These are phyloP conservation scores for Frankliniella fusca DNA, from an alignment of 2,888 invertebrate genomes.

Conservation along the genomic window DNA sequence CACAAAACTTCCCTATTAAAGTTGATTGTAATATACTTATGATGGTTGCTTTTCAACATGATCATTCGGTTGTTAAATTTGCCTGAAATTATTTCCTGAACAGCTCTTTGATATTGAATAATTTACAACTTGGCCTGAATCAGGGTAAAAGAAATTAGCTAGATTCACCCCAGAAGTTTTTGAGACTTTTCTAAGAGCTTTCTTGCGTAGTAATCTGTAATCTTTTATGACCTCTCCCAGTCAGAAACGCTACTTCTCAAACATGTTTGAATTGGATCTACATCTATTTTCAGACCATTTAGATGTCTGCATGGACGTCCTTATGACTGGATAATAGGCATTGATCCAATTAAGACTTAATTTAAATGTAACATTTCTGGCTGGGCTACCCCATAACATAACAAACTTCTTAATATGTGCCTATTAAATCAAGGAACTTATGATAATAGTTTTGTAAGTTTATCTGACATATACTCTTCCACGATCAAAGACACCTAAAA, in stretches of 20 bases:
- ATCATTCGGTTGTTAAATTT: not conserved
- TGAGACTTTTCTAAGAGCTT: not conserved
- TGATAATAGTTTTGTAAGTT: not conserved
- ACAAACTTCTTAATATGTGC: no score
- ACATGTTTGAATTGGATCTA: not conserved
- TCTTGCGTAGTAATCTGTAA: not conserved
- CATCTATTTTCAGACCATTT: not conserved
- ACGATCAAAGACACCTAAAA: not conserved
- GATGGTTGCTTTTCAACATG: no score
- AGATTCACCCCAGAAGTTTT: not conserved
- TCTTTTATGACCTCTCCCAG: not conserved
- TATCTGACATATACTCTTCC: not conserved
- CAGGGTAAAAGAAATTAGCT: constrained; percentile 14
- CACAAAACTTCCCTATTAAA: no score
- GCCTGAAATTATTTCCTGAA: not conserved
- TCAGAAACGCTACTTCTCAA: not conserved
- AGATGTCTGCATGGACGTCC: not conserved
- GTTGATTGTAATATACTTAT: no score
- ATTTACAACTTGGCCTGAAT: constrained; percentile 2
- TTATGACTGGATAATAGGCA: not conserved
- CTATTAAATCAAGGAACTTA: not conserved
- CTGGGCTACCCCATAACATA: no score
- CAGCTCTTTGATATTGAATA: not conserved
- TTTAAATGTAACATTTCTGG: no score
- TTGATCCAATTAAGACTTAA: no score